Conservation (phyloP, 30 jellyfish, hydroid and myxozoan genomes). For the Nemopilema nomurai region DNA sequence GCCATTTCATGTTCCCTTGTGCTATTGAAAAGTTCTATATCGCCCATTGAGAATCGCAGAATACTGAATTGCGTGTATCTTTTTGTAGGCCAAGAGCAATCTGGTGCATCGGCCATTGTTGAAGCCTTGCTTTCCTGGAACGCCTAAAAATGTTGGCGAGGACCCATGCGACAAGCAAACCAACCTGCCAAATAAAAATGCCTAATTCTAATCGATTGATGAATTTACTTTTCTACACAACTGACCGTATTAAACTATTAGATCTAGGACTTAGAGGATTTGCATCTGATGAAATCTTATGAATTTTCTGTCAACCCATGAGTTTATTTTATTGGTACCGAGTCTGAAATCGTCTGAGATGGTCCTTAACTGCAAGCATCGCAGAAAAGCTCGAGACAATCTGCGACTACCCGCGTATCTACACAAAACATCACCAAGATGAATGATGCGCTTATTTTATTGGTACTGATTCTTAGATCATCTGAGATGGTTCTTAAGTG, state of each 20-base stretch:
- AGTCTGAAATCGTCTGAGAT: no score
- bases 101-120: conserved; percentile 37
- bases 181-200: conserved; percentile 41
- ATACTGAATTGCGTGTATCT: not conserved
- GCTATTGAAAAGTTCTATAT: not conserved
- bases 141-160: conserved; percentile 30
- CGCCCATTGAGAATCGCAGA: not conserved
- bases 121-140: conserved; percentile 73
- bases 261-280: not conserved
- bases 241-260: no score
- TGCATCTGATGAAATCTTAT: not conserved
- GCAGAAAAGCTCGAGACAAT: no score
- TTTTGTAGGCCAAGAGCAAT: conserved; percentile 16
- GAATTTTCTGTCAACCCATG: not conserved
- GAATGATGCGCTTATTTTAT: no score
- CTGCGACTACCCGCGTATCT: no score
- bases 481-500: no score
- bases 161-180: conserved; percentile 51
- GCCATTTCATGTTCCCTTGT: no score
- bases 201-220: conserved; percentile 15
- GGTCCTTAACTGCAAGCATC: no score
- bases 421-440: no score
- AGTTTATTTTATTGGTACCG: no score
- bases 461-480: no score
- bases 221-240: no score